These are phyloP conservation scores for Oligia latruncula DNA, from an alignment of 2,888 invertebrate genomes.

Conservation along the genomic window DNA sequence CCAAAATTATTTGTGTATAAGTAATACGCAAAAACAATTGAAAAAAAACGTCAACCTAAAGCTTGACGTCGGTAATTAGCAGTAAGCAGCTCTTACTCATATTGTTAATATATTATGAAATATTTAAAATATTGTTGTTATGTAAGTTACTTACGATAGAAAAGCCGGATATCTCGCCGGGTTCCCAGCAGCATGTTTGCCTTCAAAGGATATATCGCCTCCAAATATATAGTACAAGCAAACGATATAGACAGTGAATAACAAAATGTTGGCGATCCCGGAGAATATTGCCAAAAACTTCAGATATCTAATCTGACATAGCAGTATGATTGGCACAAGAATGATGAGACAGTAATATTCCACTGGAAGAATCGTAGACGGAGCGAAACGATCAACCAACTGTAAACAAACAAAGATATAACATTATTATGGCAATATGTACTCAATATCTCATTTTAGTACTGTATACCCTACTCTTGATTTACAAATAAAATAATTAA, in stretches of 20 bases:
- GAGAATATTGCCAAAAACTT: constrained; percentile 97
- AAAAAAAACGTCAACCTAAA: not conserved
- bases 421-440: too few relatives aligned
- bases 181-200: constrained; percentile 89
- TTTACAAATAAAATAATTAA: not conserved
- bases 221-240: constrained; percentile 96
- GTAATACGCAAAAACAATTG: not conserved
- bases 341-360: constrained; percentile 86
- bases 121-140: not conserved
- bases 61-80: not conserved
- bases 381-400: constrained; percentile 83
- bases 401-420: constrained; percentile 71
- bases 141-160: constrained; percentile 90
- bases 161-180: constrained; percentile 94
- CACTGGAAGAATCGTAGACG: constrained; percentile 76
- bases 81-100: not conserved
- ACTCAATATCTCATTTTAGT: not conserved
- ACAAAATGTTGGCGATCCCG: constrained; percentile 95
- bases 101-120: not conserved
- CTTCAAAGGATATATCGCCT: constrained; percentile 81
- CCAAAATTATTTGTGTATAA: not conserved
- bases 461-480: not conserved
- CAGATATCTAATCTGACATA: constrained; percentile 92
- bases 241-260: constrained; percentile 94
- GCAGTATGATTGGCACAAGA: constrained; percentile 79